Evolutionary conservation across 2,113 vertebrate genomes (phyloP), one percentile per base, ranked within the genome.

Genomic region (Galeopterus variegatus): DNA sequence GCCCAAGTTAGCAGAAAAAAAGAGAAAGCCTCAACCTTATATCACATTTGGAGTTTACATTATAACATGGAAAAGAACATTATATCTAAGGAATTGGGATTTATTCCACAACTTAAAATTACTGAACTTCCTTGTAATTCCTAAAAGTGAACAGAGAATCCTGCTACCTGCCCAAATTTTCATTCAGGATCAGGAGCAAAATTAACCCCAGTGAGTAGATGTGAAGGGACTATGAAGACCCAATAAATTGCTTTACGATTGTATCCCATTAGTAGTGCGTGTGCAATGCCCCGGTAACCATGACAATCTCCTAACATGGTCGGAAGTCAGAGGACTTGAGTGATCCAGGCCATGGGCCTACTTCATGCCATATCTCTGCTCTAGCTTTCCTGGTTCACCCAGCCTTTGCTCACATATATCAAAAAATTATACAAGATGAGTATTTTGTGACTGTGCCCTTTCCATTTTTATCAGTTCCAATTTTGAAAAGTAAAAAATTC

Each of bases 401-500:
- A 45, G 31, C 8, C 65, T 82, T 81, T 90, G 45, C 48, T 18
- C 33, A 48, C 9, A 48, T 41, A 70, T 19, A 65, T 87, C 48
- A 95, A 79, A 82, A 72, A 72, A 83, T 76, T 48, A n/a, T 26
- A 24, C 8, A 82, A 85, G 64, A 82, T 79, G 26, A 50, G 4
- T 56, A 69, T 83, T 90, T 80, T 67, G n/a, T 67, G n/a, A 58
- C 19, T 92, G 12, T 77, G 19, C n/a, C 28, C 14, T 62, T 89
- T 92, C 52, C 54, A 90, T 65, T 95, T 90, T 90, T 94, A 85
- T 70, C 48, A 52, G 14, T 56, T 62, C n/a, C 81, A 67, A 56
- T 77, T 93, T 87, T 72, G 31, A 67, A 70, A 88, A 69, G 58
- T 24, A 60, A 67, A 86, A 86, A 81, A 69, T 18, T 10, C 4